Conservation (phyloP, 1,140 invertebrate species). For the Coelopa frigida region DNA sequence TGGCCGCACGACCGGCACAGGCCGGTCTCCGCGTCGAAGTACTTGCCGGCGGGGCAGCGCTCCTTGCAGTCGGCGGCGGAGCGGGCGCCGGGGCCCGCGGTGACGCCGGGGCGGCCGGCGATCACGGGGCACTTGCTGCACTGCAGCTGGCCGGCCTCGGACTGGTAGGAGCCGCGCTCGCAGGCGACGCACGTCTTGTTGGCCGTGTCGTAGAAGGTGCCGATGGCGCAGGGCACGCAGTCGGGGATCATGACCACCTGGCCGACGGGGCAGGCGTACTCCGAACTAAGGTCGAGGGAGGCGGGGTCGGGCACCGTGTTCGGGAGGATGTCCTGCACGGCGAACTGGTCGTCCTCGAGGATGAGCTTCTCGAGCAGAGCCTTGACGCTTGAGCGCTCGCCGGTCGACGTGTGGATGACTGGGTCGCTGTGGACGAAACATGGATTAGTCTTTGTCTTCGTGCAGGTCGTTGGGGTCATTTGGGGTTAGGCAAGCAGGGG, state of each 20-base stretch:
- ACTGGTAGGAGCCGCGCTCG: constrained; percentile 86
- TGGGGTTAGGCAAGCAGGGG: too few species aligned
- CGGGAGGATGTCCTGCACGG: constrained; percentile 85
- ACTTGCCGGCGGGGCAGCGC: constrained; percentile 84
- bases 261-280: constrained; percentile 86
- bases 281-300: constrained; percentile 74
- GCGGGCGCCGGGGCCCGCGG: constrained; percentile 74
- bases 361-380: constrained; percentile 77
- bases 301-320: constrained; percentile 90
- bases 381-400: constrained; percentile 77
- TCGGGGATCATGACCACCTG: constrained; percentile 88
- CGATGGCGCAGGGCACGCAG: constrained; percentile 91
- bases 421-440: constrained; percentile 62
- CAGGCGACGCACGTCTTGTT: constrained; percentile 76
- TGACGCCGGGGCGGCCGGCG: constrained; percentile 78
- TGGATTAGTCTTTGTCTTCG: neutral
- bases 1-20: constrained; percentile 87
- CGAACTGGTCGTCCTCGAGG: constrained; percentile 85
- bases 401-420: constrained; percentile 75
- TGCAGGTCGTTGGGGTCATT: too few species aligned
- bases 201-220: constrained; percentile 74
- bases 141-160: constrained; percentile 80
- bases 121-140: constrained; percentile 84
- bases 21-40: constrained; percentile 77
- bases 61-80: constrained; percentile 88